Conservation (phyloP, 2,888 invertebrate species). For the Drosophila subquinaria region DNA sequence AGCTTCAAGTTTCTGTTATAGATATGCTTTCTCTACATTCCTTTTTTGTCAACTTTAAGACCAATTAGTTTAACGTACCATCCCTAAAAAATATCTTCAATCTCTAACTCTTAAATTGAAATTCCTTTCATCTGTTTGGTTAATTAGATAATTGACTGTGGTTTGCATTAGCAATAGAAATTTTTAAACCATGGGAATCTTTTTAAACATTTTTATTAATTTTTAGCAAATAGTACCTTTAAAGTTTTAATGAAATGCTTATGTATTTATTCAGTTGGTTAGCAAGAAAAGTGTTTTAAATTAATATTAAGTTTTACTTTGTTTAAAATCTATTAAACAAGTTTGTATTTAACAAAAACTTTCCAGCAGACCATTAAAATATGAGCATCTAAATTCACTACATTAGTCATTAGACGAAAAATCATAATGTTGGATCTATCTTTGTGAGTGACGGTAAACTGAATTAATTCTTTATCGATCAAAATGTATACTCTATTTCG, state of each 20-base stretch:
- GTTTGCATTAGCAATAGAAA: background rate
- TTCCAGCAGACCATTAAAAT: too few relatives aligned
- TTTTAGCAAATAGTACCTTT: background rate
- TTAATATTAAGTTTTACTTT: too few relatives aligned
- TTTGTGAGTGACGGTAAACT: too few relatives aligned
- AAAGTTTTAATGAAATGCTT: background rate
- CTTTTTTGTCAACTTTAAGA: constrained; percentile 44
- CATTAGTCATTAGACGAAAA: too few relatives aligned
- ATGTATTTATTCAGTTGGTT: background rate
- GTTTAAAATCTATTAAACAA: background rate
- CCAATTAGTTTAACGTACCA: constrained; percentile 33
- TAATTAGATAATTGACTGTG: constrained; percentile 4
- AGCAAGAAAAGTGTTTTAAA: background rate
- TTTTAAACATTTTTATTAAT: background rate
- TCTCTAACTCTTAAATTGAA: background rate
- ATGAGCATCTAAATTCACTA: too few relatives aligned
- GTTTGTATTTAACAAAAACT: too few relatives aligned
- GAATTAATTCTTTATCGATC: too few relatives aligned
- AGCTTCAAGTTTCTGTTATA: constrained; percentile 12
- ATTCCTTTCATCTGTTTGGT: background rate
- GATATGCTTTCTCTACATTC: constrained; percentile 27
- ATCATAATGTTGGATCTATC: too few relatives aligned
- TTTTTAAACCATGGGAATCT: background rate
- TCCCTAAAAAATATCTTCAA: background rate
- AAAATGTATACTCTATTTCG: too few relatives aligned